Evolutionary conservation across 1,140 invertebrate species (phyloP), one percentile per base, ranked within the genome.

Genomic region (Pteromalus puparum): DNA sequence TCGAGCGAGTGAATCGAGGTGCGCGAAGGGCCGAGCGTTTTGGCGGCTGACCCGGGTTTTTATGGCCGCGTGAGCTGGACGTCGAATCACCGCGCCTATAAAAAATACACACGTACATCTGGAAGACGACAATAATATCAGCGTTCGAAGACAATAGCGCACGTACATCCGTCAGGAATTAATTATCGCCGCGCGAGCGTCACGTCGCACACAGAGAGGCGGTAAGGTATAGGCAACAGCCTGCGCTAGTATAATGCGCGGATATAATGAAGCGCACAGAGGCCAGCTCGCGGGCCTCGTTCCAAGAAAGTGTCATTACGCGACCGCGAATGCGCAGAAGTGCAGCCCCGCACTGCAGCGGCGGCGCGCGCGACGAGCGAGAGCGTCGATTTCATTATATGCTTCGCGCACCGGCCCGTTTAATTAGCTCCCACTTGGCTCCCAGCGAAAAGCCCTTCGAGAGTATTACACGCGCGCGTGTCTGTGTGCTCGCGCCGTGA

Each of bases 301-400:
- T 67, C 34, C 73, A 61, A 78, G 82, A 78, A 83, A 78, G 65
- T 48, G 75, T 28, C 82, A 78, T 82, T 82, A 76, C 53, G 53
- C 53, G 24, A 42, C 53, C 15, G 70, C 53, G 48, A 48, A 72
- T 78, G 65, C 78, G 28, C 61, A 15, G 21, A 72, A 83, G 65
- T 83, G 28, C 61, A 15, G 21, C 61, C 65, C 30, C 30, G 30
- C 30, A 34, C 74, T 77, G 15, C 24, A 48, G 9, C 75, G 26
- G 9, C 75, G 13, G 2, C 26, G 48, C 48, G 2, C 26, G 48
- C 48, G 5, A 42, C 42, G 18, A 18, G 34, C 48, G 21, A 53
- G 34, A 28, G 5, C 74, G 38, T 68, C 73, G 48, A 76, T 82
- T 76, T 34, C 53, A 48, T 75, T 75, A 75, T 75, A 75, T 46